phyloP scores from a whole-genome alignment of 1,140 invertebrate species.

The Vanessa atalanta region DNA sequence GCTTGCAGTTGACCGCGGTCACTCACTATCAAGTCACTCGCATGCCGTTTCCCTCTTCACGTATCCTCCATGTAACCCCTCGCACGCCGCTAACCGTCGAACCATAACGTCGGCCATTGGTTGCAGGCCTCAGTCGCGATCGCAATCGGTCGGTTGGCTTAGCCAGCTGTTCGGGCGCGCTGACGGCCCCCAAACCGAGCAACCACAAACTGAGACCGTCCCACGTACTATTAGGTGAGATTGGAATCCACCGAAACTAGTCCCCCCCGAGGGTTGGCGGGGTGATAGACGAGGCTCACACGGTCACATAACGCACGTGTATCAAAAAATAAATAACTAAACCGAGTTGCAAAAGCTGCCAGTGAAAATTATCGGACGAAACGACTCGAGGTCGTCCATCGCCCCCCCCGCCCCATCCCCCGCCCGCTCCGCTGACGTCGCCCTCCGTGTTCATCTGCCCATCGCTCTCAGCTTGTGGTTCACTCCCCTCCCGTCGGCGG shows the following conservation, averaged over 20 bases:
- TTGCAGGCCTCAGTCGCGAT: slow-evolving; percentile 72
- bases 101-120: slow-evolving; percentile 60
- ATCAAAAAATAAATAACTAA: too few relatives aligned
- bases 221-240: slow-evolving; percentile 82
- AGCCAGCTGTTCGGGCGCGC: slow-evolving; percentile 77
- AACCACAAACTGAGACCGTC: slow-evolving; percentile 60
- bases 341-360: too few relatives aligned
- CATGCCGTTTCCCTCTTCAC: too few relatives aligned
- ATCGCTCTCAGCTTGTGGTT: too few relatives aligned
- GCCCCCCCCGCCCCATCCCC: too few relatives aligned
- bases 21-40: neutral
- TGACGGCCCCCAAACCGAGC: slow-evolving; percentile 61
- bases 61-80: neutral
- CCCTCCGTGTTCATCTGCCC: too few relatives aligned
- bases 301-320: too few relatives aligned
- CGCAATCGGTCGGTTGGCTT: slow-evolving; percentile 77
- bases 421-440: too few relatives aligned
- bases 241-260: neutral
- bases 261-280: too few relatives aligned
- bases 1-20: slow-evolving; percentile 33
- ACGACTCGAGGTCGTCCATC: too few relatives aligned
- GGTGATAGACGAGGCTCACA: too few relatives aligned
- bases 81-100: slow-evolving; percentile 30
- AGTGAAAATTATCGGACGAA: too few relatives aligned
- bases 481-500: neutral